These are phyloP conservation scores for Stictocephala bisonia DNA, from an alignment of 2,888 invertebrate species.

Conservation along the genomic window DNA sequence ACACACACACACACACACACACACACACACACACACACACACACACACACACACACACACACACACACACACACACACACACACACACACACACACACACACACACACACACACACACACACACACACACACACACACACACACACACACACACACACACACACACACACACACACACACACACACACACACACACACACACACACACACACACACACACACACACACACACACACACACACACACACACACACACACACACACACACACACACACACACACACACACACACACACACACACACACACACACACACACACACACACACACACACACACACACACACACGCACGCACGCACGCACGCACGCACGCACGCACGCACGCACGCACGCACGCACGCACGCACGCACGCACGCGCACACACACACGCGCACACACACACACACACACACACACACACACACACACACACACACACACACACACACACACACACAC, in stretches of 20 bases:
- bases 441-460: not conserved
- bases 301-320: not conserved
- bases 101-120: not conserved
- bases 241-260: not conserved
- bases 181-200: not conserved
- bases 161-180: not conserved
- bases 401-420: not conserved
- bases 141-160: not conserved
- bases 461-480: not conserved
- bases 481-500: not conserved
- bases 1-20: not conserved
- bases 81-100: not conserved
- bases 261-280: not conserved
- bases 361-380: not conserved
- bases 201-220: not conserved
- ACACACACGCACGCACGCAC: not conserved
- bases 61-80: not conserved
- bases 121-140: not conserved
- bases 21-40: not conserved
- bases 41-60: not conserved
- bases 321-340: not conserved
- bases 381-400: not conserved
- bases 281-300: not conserved
- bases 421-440: not conserved
- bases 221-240: not conserved